Percentiles rank a stretch among this genome's conserved stretches.
These are phyloP conservation scores for Manis pentadactyla DNA, from an alignment of 2,797 vertebrate genomes.

Conservation along the genomic window DNA sequence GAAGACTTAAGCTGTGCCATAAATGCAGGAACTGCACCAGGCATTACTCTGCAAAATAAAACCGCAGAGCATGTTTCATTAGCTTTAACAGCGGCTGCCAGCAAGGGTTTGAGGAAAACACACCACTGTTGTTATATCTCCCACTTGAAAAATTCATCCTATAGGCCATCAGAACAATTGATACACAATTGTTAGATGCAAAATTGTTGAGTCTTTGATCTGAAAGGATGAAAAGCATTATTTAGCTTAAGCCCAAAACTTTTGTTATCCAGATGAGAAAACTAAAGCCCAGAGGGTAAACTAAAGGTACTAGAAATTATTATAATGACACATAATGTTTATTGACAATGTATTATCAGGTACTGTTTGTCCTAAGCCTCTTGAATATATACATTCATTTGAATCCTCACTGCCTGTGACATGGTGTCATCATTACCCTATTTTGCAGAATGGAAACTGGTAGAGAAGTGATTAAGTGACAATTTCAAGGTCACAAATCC, in stretches of 20 bases:
- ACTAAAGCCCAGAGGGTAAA: neutral
- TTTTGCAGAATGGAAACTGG: neutral
- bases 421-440: neutral
- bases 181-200: neutral
- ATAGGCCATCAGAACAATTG: neutral
- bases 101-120: neutral
- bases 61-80: slow-evolving; percentile 15
- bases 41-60: slow-evolving; percentile 33
- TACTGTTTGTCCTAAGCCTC: neutral
- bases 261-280: slow-evolving; percentile 43
- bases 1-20: slow-evolving; percentile 26
- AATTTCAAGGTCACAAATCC: neutral
- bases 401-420: neutral
- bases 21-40: neutral
- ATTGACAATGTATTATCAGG: neutral
- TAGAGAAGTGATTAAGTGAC: neutral
- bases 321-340: neutral
- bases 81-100: neutral
- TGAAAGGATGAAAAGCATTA: slow-evolving; percentile 13
- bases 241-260: neutral
- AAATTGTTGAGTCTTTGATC: neutral
- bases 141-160: neutral
- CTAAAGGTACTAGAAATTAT: neutral
- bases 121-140: neutral
- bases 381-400: neutral